Base-by-base conservation (phyloP, 2,888 invertebrate species). In the Drosophila birchii region DNA sequence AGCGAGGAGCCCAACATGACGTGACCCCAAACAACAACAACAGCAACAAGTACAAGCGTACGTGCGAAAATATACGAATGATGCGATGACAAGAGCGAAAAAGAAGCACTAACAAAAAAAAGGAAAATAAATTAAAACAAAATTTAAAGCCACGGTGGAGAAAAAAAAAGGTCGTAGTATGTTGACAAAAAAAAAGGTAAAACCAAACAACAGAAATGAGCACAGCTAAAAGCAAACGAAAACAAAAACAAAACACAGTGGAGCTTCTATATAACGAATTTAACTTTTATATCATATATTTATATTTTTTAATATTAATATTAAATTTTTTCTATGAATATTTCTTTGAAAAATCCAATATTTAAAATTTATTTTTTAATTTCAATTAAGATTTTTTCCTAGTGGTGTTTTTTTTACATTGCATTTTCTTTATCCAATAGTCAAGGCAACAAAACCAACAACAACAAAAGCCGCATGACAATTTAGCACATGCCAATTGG, bases 1-100 rank as follows among this genome's bases (percentile, higher is more conserved):
- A 36, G 69, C 32, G 57, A 54, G 14, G 49, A 55, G 44, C 59
- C 45, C 29, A 71, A 74, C 67, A 80, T 85, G 83, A 87, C 88
- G 80, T 85, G 85, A 84, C 87, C 87, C 76, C 86, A 85, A 85
- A 81, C 82, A 83, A 87, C 83, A 84, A 84, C 87, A 83, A 83
- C 83, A 85, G 84, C 84, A 84, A 87, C 88, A 84, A 84, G 84
- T 84, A 69, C 69, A 75, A 87, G 78, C 82, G 85, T 83, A 85
- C 85, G 85, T 85, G 87, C 85, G 81, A 87, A 87, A 87, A 59
- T 51, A 66, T 58, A 74, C 75, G 59, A 74, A 69, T n/a, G 59
- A 78, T 60, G 76, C 68, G 74, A 74, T 74, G 73, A 68, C 73
- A 59, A 75, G 66, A 57, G 77, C 69, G 57, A 86, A 77, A 85